Base-by-base conservation (phyloP, 2,797 vertebrate genomes). In the Notoglanidium macrostoma region DNA sequence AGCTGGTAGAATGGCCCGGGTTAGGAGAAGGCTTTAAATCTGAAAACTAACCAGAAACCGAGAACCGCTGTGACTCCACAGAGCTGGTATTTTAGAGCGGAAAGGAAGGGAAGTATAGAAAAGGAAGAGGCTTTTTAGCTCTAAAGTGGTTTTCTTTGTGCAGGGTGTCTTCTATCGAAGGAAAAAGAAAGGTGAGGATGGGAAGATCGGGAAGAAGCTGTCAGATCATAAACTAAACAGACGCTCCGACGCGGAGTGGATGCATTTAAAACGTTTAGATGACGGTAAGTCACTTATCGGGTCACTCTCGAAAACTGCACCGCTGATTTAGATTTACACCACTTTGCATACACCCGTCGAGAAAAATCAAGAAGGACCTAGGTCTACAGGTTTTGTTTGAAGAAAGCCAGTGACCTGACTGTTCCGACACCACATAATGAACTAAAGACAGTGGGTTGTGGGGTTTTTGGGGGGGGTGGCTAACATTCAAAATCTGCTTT, bases 141-240 rank as follows among this genome's bases (percentile, higher is more conserved):
- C 54, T 86, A 23, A 14, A 49, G 3, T 57, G 19, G 61, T 14
- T 77, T 78, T 15, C 26, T 88, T 78, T 88, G 87, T 72, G 21
- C 92, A 96, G 96, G 90, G 89, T 79, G 86, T 80, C 73, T 95
- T 96, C 94, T 96, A 95, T 90, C 94, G 95, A 88, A 93, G 94
- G 78, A 95, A 91, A 44, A 96, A 95, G 89, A 93, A 57, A 79
- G 91, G 86, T 0, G 96, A 98, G 88, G 97, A 98, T 67, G 96
- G 96, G 0, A 95, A 96, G 81, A 95, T 98, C 55, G 98, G 97
- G 91, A 96, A 97, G 89, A 99, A 99, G 93, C 93, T 99, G 92
- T 99, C 98, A 0, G 98, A 99, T 92, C 98, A 98, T 90, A 98
- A 97, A 90, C 92, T 98, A 91, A 99, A 98, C 88, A 96, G 96